These are phyloP conservation scores for Diploptera punctata DNA, from an alignment of 2,888 invertebrate species.

Conservation along the genomic window DNA sequence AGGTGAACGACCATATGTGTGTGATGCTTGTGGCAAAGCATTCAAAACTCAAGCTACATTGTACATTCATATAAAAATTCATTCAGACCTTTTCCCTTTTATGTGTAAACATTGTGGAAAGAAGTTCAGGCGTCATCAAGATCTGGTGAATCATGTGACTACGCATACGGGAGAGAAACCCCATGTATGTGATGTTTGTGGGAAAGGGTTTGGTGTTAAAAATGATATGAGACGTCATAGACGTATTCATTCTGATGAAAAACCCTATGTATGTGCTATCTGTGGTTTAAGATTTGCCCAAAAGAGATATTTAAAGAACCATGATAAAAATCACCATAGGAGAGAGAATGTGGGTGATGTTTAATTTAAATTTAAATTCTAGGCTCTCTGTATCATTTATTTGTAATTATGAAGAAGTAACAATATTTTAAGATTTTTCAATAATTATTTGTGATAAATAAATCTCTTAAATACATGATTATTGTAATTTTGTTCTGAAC, in stretches of 20 bases:
- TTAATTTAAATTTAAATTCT: too few species aligned
- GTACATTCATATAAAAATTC: slow-evolving; percentile 67
- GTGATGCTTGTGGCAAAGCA: slow-evolving; percentile 58
- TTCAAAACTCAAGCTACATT: slow-evolving; percentile 71
- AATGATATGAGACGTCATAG: slow-evolving; percentile 53
- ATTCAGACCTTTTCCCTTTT: slow-evolving; percentile 62
- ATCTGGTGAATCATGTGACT: slow-evolving; percentile 62
- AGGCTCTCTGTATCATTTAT: too few species aligned
- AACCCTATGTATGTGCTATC: slow-evolving; percentile 47
- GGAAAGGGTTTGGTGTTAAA: slow-evolving; percentile 46
- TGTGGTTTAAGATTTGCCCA: slow-evolving; percentile 56
- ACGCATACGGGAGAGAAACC: slow-evolving; percentile 63
- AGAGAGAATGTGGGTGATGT: slow-evolving; percentile 54
- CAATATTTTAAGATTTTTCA: too few species aligned
- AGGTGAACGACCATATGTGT: slow-evolving; percentile 52
- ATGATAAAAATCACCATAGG: slow-evolving; percentile 50
- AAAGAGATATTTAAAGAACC: slow-evolving; percentile 61
- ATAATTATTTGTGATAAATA: too few species aligned
- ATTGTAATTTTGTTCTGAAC: too few species aligned
- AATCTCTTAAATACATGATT: too few species aligned
- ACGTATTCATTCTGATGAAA: slow-evolving; percentile 57
- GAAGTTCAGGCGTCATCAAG: slow-evolving; percentile 60
- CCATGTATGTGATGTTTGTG: slow-evolving; percentile 61
- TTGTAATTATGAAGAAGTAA: too few species aligned
- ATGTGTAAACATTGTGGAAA: slow-evolving; percentile 66